Evolutionary conservation across 2,888 invertebrate species (phyloP).

Genomic region (Sarcophaga rosellei): DNA sequence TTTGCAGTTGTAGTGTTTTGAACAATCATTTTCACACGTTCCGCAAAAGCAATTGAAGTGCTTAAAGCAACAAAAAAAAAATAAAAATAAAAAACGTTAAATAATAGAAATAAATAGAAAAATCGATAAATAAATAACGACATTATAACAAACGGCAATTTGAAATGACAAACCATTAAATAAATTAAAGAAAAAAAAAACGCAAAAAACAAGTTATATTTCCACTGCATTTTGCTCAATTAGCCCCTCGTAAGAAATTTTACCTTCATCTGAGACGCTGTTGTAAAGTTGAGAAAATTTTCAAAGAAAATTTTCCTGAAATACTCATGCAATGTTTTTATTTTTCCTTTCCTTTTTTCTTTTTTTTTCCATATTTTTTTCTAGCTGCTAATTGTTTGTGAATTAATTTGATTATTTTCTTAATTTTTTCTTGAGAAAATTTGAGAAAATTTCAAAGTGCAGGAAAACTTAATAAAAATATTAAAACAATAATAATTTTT

Average conservation of each 20-base stretch:
- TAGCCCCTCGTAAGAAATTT: constrained; percentile 6
- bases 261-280: background rate
- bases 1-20: constrained; percentile 42
- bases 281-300: constrained; percentile 15
- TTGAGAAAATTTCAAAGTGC: background rate
- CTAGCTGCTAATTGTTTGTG: background rate
- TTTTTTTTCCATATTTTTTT: background rate
- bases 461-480: background rate
- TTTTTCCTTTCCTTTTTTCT: background rate
- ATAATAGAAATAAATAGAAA: background rate
- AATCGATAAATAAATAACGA: constrained; percentile 47
- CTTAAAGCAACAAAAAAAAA: constrained; percentile 8
- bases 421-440: no score
- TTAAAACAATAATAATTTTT: background rate
- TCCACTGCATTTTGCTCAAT: constrained; percentile 5
- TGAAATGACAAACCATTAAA: constrained; percentile 64
- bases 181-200: constrained; percentile 57
- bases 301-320: constrained; percentile 23
- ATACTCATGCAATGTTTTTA: background rate
- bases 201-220: background rate
- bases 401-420: background rate
- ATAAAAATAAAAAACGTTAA: constrained; percentile 5
- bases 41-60: constrained; percentile 38
- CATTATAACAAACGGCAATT: constrained; percentile 48
- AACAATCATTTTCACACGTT: constrained; percentile 67